Evolutionary conservation across 1,140 invertebrate species (phyloP).

Genomic region (Saxidomus purpurata): DNA sequence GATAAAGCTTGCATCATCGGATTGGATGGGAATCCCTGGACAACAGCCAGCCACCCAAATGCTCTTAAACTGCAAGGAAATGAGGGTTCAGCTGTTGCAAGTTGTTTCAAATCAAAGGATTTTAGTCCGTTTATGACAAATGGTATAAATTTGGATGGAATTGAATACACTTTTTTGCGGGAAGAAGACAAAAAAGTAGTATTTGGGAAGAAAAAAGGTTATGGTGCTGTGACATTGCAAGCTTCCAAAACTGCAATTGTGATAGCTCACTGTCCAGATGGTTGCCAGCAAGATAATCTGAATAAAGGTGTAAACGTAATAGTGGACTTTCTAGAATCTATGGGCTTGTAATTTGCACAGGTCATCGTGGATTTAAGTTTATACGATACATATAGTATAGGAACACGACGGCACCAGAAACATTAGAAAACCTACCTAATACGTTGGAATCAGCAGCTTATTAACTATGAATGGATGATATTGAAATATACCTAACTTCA

Average conservation of each 20-base stretch:
- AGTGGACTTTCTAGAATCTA: slow-evolving; percentile 60
- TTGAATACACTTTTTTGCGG: slow-evolving; percentile 66
- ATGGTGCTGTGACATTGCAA: slow-evolving; percentile 53
- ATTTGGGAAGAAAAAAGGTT: slow-evolving; percentile 59
- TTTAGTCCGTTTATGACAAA: slow-evolving; percentile 6
- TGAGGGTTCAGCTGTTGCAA: slow-evolving; percentile 43
- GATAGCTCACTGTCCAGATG: slow-evolving; percentile 51
- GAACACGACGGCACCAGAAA: too few species aligned
- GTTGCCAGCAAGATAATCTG: slow-evolving; percentile 62
- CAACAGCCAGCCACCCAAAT: background rate
- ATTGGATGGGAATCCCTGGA: slow-evolving; percentile 30
- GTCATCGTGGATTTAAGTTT: too few species aligned
- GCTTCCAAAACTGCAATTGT: slow-evolving; percentile 60
- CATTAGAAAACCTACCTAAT: too few species aligned
- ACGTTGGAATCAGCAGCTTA: too few species aligned
- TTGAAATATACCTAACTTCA: too few species aligned
- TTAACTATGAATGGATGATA: too few species aligned
- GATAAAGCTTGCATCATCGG: slow-evolving; percentile 54
- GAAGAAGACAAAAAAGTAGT: slow-evolving; percentile 59
- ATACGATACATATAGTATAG: too few species aligned
- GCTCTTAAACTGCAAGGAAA: background rate
- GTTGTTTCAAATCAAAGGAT: slow-evolving; percentile 45
- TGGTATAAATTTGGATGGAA: slow-evolving; percentile 29
- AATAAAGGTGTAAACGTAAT: slow-evolving; percentile 64
- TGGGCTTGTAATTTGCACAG: slow-evolving; percentile 64